Percentiles rank a stretch among this genome's conserved stretches.
phyloP scores from a whole-genome alignment of 2,888 invertebrate genomes.

The Ophion ventricosus region DNA sequence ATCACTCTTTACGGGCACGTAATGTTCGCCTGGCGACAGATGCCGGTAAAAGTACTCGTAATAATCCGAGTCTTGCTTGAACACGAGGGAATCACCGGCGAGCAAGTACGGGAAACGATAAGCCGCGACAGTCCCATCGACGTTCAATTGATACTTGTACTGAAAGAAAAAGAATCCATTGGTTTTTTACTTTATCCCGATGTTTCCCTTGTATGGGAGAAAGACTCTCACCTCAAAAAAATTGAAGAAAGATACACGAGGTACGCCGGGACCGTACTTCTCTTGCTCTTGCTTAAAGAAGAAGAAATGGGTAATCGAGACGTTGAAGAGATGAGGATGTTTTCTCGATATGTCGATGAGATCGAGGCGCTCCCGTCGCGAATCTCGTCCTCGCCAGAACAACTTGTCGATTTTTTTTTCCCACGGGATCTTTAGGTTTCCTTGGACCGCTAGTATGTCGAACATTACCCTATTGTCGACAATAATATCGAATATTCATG shows the following conservation, averaged over 20 bases:
- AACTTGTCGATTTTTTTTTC: constrained; percentile 89
- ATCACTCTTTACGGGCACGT: constrained; percentile 91
- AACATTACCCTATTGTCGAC: constrained; percentile 89
- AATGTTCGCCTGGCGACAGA: constrained; percentile 91
- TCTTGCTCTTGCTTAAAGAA: constrained; percentile 94
- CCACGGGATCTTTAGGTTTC: constrained; percentile 90
- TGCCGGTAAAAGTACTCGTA: constrained; percentile 96
- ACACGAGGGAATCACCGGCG: constrained; percentile 93
- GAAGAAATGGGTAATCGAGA: constrained; percentile 97
- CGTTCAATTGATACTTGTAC: constrained; percentile 97
- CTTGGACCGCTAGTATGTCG: constrained; percentile 96
- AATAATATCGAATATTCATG: background rate
- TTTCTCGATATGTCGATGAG: constrained; percentile 91
- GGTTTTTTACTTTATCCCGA: background rate
- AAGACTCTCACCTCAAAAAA: constrained; percentile 93
- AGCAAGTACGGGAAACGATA: constrained; percentile 96
- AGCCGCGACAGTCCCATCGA: constrained; percentile 98
- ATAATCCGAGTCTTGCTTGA: constrained; percentile 97
- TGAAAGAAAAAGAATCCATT: constrained; percentile 82
- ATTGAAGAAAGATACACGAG: constrained; percentile 94
- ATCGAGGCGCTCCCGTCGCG: constrained; percentile 92
- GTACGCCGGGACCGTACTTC: constrained; percentile 93
- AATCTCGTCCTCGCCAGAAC: constrained; percentile 97
- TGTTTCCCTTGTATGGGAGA: background rate
- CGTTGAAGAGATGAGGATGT: constrained; percentile 93